phyloP scores from a whole-genome alignment of 2,113 vertebrate species.

The Microtus ochrogaster region DNA sequence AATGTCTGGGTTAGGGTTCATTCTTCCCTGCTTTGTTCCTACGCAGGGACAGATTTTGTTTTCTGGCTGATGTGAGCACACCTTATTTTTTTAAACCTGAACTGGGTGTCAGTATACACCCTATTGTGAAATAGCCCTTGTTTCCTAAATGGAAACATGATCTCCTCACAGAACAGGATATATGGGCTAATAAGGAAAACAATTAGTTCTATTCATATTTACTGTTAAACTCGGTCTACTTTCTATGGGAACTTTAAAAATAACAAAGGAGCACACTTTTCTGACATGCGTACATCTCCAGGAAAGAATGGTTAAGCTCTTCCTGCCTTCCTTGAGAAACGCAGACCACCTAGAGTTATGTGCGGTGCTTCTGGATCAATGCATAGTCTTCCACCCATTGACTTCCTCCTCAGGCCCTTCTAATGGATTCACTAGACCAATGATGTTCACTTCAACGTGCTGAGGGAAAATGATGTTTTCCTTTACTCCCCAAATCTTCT shows the following conservation, averaged over 20 bases:
- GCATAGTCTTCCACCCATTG: neutral
- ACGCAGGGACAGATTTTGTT: neutral
- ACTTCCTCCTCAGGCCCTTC: constrained; percentile 52
- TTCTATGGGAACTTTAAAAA: neutral
- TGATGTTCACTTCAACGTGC: constrained; percentile 50
- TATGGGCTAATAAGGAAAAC: neutral
- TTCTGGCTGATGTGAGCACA: neutral
- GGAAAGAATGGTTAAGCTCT: constrained; percentile 52
- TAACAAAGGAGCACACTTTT: constrained; percentile 11
- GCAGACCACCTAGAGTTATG: constrained; percentile 46
- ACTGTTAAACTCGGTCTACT: neutral
- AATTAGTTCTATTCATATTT: neutral
- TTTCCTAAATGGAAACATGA: neutral
- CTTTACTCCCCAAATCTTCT: constrained; percentile 57
- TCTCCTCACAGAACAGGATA: neutral
- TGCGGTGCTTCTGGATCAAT: constrained; percentile 43
- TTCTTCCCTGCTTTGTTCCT: neutral
- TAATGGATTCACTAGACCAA: neutral
- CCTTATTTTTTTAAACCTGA: neutral
- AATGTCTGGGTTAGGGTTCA: too few species aligned
- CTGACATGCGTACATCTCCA: constrained; percentile 13
- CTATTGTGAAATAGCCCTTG: neutral
- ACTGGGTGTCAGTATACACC: neutral
- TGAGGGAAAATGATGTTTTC: constrained; percentile 69
- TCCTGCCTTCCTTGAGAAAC: constrained; percentile 64